phyloP scores from a whole-genome alignment of 2,888 invertebrate species.

The Drosophila picticornis region DNA sequence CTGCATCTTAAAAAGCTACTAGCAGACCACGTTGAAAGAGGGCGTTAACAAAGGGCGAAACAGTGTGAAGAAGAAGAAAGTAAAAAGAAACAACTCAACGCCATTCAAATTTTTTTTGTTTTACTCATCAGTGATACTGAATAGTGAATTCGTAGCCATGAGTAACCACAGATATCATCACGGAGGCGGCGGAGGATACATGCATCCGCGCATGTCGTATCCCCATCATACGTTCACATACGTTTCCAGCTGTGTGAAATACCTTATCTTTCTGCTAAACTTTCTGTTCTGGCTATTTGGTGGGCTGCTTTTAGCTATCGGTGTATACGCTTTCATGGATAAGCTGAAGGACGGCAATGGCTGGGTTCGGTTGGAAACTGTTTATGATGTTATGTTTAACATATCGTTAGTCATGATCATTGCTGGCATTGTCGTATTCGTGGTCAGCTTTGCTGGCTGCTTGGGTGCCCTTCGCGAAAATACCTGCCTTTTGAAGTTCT shows the following conservation, averaged over 20 bases:
- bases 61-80: conserved; percentile 42
- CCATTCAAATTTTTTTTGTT: conserved; percentile 7
- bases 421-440: conserved; percentile 95
- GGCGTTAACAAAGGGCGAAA: conserved; percentile 68
- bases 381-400: conserved; percentile 96
- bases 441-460: conserved; percentile 97
- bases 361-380: conserved; percentile 92
- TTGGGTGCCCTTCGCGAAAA: conserved; percentile 93
- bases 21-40: conserved; percentile 60
- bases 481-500: conserved; percentile 95
- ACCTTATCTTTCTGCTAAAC: conserved; percentile 85
- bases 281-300: conserved; percentile 92
- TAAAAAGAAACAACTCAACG: conserved; percentile 17
- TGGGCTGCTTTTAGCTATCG: conserved; percentile 93
- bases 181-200: conserved; percentile 82
- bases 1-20: neutral
- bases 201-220: conserved; percentile 78
- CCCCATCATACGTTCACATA: conserved; percentile 84
- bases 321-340: conserved; percentile 95
- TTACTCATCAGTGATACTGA: conserved; percentile 4
- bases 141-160: conserved; percentile 57
- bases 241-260: conserved; percentile 85
- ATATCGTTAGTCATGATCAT: conserved; percentile 96
- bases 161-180: conserved; percentile 84
- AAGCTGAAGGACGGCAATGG: conserved; percentile 95